Percentiles rank a stretch among this genome's conserved stretches.
Evolutionary conservation across 2,888 invertebrate genomes (phyloP).

Genomic region (Agrotis puta): DNA sequence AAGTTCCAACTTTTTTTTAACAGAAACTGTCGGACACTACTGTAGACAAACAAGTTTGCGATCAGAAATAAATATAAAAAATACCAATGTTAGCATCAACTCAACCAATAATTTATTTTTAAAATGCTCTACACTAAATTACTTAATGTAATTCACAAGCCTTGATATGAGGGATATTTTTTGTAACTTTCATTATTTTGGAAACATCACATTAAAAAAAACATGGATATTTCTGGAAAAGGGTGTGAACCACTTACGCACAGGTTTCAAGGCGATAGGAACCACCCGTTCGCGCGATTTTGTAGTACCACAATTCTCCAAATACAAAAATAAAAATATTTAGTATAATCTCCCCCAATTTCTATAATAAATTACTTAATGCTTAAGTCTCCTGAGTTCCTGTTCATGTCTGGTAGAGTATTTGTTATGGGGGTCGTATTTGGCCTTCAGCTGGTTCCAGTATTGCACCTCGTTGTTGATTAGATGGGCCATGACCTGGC

Average conservation of each 20-base stretch:
- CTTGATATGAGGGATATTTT: constrained; percentile 23
- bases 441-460: constrained; percentile 76
- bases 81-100: constrained; percentile 5
- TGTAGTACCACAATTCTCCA: background rate
- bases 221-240: background rate
- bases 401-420: constrained; percentile 63
- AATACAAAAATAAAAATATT: constrained; percentile 16
- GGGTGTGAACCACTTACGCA: background rate
- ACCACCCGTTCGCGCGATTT: too few relatives aligned
- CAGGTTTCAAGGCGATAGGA: background rate
- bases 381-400: constrained; percentile 47
- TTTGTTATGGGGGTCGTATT: constrained; percentile 78
- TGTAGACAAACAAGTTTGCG: background rate
- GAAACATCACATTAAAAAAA: background rate
- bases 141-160: constrained; percentile 58
- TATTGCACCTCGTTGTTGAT: constrained; percentile 74
- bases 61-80: constrained; percentile 40
- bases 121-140: constrained; percentile 40
- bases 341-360: background rate
- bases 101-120: constrained; percentile 44
- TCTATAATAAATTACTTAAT: constrained; percentile 13
- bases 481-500: constrained; percentile 74
- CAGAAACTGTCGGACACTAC: background rate
- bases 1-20: background rate
- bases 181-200: background rate